Evolutionary conservation across 1,140 invertebrate genomes (phyloP).

Genomic region (Cheumatopsyche charites): DNA sequence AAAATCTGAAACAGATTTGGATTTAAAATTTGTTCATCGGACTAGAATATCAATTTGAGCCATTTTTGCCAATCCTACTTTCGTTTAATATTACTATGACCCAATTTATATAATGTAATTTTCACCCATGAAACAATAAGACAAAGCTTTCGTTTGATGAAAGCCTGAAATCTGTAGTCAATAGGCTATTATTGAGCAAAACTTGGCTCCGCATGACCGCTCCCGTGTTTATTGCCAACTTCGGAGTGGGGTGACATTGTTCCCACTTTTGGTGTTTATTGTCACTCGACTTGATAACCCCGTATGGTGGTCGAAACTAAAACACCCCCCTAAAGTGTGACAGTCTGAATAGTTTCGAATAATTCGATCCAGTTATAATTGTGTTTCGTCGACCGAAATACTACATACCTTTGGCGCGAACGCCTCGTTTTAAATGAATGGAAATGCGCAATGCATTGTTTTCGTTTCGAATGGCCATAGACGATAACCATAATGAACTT

Average conservation of each 20-base stretch:
- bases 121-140: background rate
- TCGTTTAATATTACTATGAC: too few relatives aligned
- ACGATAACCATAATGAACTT: too few relatives aligned
- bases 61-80: too few relatives aligned
- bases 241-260: slow-evolving; percentile 15
- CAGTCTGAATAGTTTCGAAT: slow-evolving; percentile 22
- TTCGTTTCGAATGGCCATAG: background rate
- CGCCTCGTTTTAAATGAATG: slow-evolving; percentile 10
- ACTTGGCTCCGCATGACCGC: background rate
- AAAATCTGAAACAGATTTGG: too few relatives aligned
- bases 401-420: slow-evolving; percentile 13
- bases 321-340: background rate
- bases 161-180: background rate
- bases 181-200: background rate
- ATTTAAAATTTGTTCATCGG: too few relatives aligned
- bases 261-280: slow-evolving; percentile 18
- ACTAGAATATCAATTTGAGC: too few relatives aligned
- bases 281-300: slow-evolving; percentile 4
- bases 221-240: background rate
- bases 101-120: too few relatives aligned
- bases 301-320: slow-evolving; percentile 1
- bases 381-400: background rate
- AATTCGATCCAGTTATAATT: slow-evolving; percentile 18
- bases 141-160: background rate
- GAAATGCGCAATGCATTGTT: background rate